Conservation (phyloP, 2,888 invertebrate species). For the Horisme vitalbata region DNA sequence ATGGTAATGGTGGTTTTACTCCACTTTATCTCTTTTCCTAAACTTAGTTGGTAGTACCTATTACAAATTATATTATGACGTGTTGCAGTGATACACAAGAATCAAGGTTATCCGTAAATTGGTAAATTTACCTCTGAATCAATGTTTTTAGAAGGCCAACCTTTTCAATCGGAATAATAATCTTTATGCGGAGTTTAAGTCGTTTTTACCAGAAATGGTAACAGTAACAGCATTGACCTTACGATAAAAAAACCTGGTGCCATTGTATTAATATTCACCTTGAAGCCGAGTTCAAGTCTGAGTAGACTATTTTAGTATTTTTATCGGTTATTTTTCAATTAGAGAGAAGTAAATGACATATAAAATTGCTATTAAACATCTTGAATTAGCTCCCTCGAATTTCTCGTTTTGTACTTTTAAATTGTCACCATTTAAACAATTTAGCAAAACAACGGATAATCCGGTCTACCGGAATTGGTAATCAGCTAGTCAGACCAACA, state of each 20-base stretch:
- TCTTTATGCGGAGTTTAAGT: slow-evolving; percentile 11
- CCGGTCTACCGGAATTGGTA: not conserved
- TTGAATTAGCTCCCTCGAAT: not conserved
- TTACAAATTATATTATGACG: not conserved
- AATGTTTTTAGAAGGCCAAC: too few relatives aligned
- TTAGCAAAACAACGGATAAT: not conserved
- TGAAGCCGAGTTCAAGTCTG: slow-evolving; percentile 25
- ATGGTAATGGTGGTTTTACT: too few relatives aligned
- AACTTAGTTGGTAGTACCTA: too few relatives aligned
- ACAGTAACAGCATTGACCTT: slow-evolving; percentile 28
- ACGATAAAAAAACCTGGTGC: slow-evolving; percentile 26
- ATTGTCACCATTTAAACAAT: not conserved
- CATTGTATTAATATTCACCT: slow-evolving; percentile 31
- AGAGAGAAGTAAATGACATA: not conserved
- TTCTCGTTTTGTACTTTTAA: not conserved
- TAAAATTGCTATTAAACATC: not conserved
- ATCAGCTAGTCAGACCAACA: slow-evolving; percentile 3
- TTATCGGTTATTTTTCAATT: slow-evolving; percentile 12
- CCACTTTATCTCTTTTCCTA: too few relatives aligned
- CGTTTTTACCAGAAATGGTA: slow-evolving; percentile 30
- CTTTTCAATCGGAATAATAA: too few relatives aligned
- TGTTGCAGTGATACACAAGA: too few relatives aligned
- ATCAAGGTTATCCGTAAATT: too few relatives aligned
- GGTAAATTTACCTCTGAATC: too few relatives aligned
- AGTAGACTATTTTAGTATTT: slow-evolving; percentile 7